Base-by-base conservation (phyloP, 2,888 invertebrate species). In the Caenorhabditis zanzibari region DNA sequence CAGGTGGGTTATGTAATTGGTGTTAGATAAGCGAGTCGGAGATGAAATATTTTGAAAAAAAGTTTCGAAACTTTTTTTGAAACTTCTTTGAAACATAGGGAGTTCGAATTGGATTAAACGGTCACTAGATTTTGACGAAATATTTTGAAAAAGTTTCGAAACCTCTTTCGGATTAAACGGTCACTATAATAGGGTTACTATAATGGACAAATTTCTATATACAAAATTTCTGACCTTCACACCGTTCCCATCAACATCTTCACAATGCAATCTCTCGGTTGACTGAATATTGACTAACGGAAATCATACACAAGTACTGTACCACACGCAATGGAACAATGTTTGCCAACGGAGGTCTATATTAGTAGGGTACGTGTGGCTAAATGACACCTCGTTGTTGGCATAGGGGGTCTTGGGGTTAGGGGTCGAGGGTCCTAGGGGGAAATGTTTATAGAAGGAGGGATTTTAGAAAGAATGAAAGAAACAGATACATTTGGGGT, bases 341-440 rank as follows among this genome's bases (percentile, higher is more conserved):
- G 54, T 77, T 77, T 77, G 77, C 41, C 77, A 61, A 71, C 69
- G 77, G 77, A 77, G 71, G 69, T 69, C 14, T 24, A 7, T 32
- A 32, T 4, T 32, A 32, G 35, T 61, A 26, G 54, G 38, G 35
- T 24, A 44, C 26, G 41, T 38, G 69, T 41, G 54, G 5, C 38
- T 38, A 38, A 47, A 41, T 73, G 54, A 64, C 63, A 74, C 74
- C 61, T 73, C n/a, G 3, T 26, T 58, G 44, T 19, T 49, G 22
- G 14, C 22, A 28, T 16, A n/a, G 35, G 22, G 24, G 32, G 47
- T 10, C 14, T 10, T 54, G 54, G 47, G 49, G 32, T 32, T 19
- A 4, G 32, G 54, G 24, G 32, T 32, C 14, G 44, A n/a, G 19
- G 63, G 24, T 44, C 49, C 19, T 32, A 24, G 63, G n/a, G n/a